phyloP scores from a whole-genome alignment of 2,113 vertebrate genomes.

The Myotis yumanensis region DNA sequence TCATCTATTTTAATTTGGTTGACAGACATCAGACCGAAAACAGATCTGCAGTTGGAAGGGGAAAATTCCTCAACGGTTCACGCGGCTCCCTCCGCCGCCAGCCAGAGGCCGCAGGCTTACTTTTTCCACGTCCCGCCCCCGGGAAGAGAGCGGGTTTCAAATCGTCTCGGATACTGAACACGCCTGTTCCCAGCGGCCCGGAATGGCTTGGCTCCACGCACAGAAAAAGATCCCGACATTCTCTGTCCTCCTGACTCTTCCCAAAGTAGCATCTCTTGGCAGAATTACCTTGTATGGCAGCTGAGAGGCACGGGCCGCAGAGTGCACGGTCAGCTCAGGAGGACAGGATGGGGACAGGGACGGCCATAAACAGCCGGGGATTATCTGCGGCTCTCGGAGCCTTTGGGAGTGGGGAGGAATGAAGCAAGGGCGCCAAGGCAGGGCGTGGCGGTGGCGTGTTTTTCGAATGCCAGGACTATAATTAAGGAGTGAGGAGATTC shows the following conservation, averaged over 20 bases:
- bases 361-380: slow-evolving; percentile 5
- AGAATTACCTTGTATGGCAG: slow-evolving; percentile 66
- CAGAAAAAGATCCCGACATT: slow-evolving; percentile 48
- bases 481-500: slow-evolving; percentile 67
- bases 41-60: slow-evolving; percentile 10
- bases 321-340: background rate
- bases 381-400: slow-evolving; percentile 18
- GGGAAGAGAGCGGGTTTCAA: background rate
- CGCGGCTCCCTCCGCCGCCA: background rate
- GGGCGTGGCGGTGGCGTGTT: slow-evolving; percentile 54
- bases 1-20: slow-evolving; percentile 36
- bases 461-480: slow-evolving; percentile 68
- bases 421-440: background rate
- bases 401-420: background rate
- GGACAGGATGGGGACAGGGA: background rate
- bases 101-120: background rate
- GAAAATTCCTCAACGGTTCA: background rate
- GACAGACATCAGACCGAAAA: slow-evolving; percentile 29
- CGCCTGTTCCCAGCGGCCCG: background rate
- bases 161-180: rapidly evolving
- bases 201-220: background rate
- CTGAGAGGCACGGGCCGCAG: background rate
- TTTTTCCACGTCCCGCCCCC: background rate
- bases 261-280: slow-evolving; percentile 39
- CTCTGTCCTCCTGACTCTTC: slow-evolving; percentile 17